Base-by-base conservation (phyloP, 2,888 invertebrate species). In the Taphrorychus bicolor region DNA sequence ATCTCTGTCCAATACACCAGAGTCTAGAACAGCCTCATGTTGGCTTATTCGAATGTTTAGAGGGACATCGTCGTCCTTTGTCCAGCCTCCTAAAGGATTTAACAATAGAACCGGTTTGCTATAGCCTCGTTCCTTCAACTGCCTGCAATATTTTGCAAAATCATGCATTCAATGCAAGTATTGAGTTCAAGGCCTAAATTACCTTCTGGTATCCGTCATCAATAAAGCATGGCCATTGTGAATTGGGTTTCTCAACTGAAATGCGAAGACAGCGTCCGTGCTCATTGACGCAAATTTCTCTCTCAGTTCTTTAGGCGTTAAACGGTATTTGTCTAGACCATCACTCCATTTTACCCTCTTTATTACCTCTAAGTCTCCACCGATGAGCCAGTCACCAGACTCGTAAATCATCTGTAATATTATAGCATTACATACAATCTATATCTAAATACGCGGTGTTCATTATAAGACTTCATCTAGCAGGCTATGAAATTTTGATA, bases 191-290 rank as follows among this genome's bases (percentile, higher is more conserved):
- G n/a, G n/a, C n/a, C n/a, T n/a, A n/a, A n/a, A n/a, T n/a, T 9
- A 70, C 22, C 89, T 86, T 61, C 89, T 89, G 0, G 96, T 96
- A 79, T 96, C 95, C 84, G 93, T 92, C 97, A 98, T 98, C 62
- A 98, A 85, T 22, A 98, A 85, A 0, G 97, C 98, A 82, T 98
- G 98, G 0, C 98, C 98, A 80, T 98, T 98, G 84, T 98, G 98
- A 72, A 98, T 95, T 0, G 98, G 98, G 84, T 98, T 98, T 59
- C 98, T 88, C 60, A 86, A 84, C 53, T 94, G 96, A 84, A 98
- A 98, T n/a, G 97, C 98, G 82, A 98, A 98, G 2, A 98, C 92
- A 0, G 95, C 95, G 83, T 98, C 98, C 5, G 98, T 97, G 0
- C 88, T 87, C 77, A 94, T 84, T 73, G 91, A 88, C 69, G 87